Evolutionary conservation across 1,140 invertebrate genomes (phyloP).

Genomic region (Laupala kohalensis): DNA sequence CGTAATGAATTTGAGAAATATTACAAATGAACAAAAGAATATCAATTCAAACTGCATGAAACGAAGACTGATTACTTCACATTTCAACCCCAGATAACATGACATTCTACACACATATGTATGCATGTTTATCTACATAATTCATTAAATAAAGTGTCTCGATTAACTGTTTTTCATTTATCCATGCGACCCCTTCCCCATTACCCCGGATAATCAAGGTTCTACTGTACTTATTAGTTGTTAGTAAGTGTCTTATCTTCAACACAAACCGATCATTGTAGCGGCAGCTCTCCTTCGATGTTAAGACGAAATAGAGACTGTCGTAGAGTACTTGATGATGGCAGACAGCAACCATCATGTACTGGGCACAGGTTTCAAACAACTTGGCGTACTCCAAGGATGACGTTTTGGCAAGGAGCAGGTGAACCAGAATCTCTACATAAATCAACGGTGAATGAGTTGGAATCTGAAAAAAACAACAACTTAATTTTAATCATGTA

Average conservation of each 20-base stretch:
- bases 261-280: not conserved
- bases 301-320: not conserved
- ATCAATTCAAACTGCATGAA: no score
- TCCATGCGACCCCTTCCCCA: no score
- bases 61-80: no score
- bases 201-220: no score
- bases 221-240: not conserved
- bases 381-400: not conserved
- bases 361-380: not conserved
- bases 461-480: not conserved
- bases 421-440: not conserved
- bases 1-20: no score
- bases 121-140: no score
- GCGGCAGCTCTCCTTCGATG: not conserved
- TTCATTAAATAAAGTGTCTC: no score
- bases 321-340: not conserved
- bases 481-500: not conserved
- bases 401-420: not conserved
- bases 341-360: not conserved
- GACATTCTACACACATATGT: no score
- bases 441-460: not conserved
- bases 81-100: no score
- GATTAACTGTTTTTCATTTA: no score
- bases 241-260: not conserved
- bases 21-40: no score